These are phyloP conservation scores for Rhinichthys osculus DNA, from an alignment of 2,797 vertebrate genomes.

Conservation along the genomic window DNA sequence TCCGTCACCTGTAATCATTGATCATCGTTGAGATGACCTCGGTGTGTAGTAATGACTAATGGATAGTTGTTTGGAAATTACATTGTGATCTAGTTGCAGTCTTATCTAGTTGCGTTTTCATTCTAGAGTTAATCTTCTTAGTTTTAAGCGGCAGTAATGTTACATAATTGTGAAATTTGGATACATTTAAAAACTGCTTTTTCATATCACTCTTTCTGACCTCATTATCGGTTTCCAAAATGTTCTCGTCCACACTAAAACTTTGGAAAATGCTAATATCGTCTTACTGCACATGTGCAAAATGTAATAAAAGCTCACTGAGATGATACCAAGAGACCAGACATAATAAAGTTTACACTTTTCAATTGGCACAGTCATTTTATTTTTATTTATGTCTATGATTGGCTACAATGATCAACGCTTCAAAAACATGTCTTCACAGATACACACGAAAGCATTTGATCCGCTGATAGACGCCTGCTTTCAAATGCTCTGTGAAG, in stretches of 20 bases:
- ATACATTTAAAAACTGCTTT: neutral
- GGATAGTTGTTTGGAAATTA: neutral
- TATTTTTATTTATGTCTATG: neutral
- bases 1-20: neutral
- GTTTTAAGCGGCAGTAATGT: neutral
- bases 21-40: constrained; percentile 1
- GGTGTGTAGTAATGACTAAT: neutral
- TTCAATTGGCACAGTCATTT: neutral
- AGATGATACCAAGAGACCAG: neutral
- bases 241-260: neutral
- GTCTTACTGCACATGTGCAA: neutral
- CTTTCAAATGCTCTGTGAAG: too few relatives aligned
- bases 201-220: neutral
- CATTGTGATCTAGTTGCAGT: neutral
- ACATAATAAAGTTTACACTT: neutral
- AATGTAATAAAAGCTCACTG: neutral
- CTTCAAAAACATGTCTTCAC: too few relatives aligned
- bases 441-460: too few relatives aligned
- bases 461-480: too few relatives aligned
- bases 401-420: too few relatives aligned
- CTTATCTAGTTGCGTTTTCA: neutral
- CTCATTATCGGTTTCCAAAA: neutral
- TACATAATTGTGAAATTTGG: neutral
- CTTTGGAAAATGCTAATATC: neutral
- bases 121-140: neutral